Evolutionary conservation across 2,888 invertebrate genomes (phyloP), one percentile per base, ranked within the genome.

Genomic region (Tetragonula carbonaria): DNA sequence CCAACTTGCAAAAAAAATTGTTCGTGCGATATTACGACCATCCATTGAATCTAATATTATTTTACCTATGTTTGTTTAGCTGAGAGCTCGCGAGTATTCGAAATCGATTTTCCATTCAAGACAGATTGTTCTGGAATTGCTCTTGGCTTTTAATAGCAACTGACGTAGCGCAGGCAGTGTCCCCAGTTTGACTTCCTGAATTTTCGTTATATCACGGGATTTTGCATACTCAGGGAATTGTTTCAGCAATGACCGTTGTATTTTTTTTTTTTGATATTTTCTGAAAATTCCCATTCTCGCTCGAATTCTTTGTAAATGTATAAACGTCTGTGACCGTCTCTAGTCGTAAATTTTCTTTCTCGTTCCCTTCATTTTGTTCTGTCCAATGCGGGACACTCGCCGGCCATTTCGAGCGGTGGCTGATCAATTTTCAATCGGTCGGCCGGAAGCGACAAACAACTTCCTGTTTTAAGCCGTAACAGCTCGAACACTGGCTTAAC

Each of bases 401-500:
- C 4, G 8, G 2, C 50, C 23, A 23, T 4, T 45, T 45, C 38
- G 5, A 5, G 14, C 4, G 28, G 45, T 21, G 2, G 0, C 21
- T 28, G 55, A 77, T 65, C 57, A 77, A 38, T 78, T 80, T 68
- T 67, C 70, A 59, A 75, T 71, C 59, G 59, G 13, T 16, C n/a
- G 13, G n/a, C 18, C 50, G 72, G 62, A 70, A 28, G 14, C 59
- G 38, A 16, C n/a, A 16, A 18, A 45, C n/a, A 59, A 59, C 70
- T 68, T 70, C 28, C 51, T 73, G 21, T 71, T 86, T 74, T 63
- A 23, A 45, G 23, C 76, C 71, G 62, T 79, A 66, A 82, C 85
- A 66, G 70, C 62, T 51, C 55, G 73, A 72, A 83, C 84, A 76
- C 50, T 84, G 74, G 86, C 86, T 91, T 86, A 78, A 80, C 59